Conservation (phyloP, 2,888 invertebrate species). For the Chymomyza caudatula region DNA sequence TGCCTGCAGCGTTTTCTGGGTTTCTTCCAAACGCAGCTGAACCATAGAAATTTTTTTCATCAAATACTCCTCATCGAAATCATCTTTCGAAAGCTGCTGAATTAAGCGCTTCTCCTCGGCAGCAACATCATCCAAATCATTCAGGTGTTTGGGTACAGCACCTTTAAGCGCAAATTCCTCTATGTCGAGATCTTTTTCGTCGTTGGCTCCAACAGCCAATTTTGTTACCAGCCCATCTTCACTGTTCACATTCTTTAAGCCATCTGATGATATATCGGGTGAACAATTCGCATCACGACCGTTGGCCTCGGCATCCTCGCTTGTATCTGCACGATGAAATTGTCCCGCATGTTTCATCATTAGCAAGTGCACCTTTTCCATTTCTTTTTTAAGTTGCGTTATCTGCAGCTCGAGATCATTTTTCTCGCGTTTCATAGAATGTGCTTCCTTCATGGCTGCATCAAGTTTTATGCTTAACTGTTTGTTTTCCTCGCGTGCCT, state of each 20-base stretch:
- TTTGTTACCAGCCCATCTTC: constrained; percentile 77
- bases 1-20: constrained; percentile 84
- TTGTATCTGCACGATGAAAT: constrained; percentile 80
- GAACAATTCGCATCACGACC: constrained; percentile 77
- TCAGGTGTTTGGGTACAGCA: constrained; percentile 81
- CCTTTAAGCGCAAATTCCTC: constrained; percentile 84
- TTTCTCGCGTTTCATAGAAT: constrained; percentile 86
- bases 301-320: constrained; percentile 77
- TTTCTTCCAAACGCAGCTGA: constrained; percentile 85
- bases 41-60: constrained; percentile 83
- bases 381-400: constrained; percentile 87
- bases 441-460: constrained; percentile 85
- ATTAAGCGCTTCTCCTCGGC: constrained; percentile 78
- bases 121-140: constrained; percentile 78
- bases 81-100: constrained; percentile 79
- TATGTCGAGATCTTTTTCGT: constrained; percentile 76
- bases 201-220: constrained; percentile 55
- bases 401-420: constrained; percentile 88
- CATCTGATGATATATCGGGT: constrained; percentile 78
- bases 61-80: constrained; percentile 81
- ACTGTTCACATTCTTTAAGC: constrained; percentile 78
- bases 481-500: constrained; percentile 93
- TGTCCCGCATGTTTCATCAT: constrained; percentile 85
- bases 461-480: constrained; percentile 90
- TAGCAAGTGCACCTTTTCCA: constrained; percentile 86